Evolutionary conservation across 2,888 invertebrate genomes (phyloP), one percentile per base, ranked within the genome.

Genomic region (Beris chalybata): DNA sequence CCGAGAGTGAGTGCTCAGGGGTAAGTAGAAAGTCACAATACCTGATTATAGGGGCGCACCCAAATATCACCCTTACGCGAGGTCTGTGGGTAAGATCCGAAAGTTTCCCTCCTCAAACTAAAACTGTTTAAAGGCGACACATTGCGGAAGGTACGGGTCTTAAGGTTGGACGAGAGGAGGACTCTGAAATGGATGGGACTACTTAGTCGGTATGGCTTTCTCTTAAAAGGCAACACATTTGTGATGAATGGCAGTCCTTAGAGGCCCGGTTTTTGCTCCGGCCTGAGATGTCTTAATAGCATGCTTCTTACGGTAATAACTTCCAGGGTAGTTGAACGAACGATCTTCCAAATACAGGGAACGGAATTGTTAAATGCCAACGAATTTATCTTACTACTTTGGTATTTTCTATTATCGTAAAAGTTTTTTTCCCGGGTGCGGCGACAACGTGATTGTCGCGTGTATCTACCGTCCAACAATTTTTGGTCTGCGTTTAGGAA

Each of bases 271-370:
- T 61, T 61, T 61, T 52, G 50, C 61, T 61, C 50, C 52, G 32
- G 50, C 30, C 43, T 61, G 22, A 61, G 61, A 61, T 61, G 61
- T 61, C 61, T 61, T 61, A 61, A 61, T 61, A 61, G 61, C 61
- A 12, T 50, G 48, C 61, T 61, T 50, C 38, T 61, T 52, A 61
- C 61, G 50, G 61, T 61, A 61, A 61, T 61, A 50, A 61, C 50
- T 61, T 61, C 12, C 61, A 52, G 50, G 52, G 50, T 38, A 32
- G 61, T 52, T 38, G 43, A 38, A 4, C 5, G 38, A 38, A 38
- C 7, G 9, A 38, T 38, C 38, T 38, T 38, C 61, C 61, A 38
- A 47, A 61, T 61, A 11, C 50, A 38, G 6, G 22, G 61, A 38
- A 53, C 4, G 29, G 53, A 50, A 61, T 61, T 61, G 61, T 31